Percentiles rank a stretch among this genome's conserved stretches.
phyloP scores from a whole-genome alignment of 2,797 vertebrate species.

The Mormyrus proboscirostris region DNA sequence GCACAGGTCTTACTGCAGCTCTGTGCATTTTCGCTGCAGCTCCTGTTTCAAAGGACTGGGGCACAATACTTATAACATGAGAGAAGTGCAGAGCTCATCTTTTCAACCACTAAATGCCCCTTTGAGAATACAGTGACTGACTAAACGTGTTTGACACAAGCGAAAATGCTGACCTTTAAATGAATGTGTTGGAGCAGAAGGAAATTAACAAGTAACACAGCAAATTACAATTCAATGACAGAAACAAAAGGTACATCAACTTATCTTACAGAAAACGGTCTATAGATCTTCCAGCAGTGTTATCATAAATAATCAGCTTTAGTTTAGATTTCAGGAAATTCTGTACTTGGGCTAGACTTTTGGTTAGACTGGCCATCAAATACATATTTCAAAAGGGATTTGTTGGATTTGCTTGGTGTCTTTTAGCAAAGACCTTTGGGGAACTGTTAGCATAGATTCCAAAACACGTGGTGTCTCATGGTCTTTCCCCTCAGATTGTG shows the following conservation, averaged over 20 bases:
- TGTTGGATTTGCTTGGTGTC: neutral
- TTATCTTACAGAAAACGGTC: neutral
- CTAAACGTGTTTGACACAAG: neutral
- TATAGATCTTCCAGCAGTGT: neutral
- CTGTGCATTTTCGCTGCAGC: neutral
- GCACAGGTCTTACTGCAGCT: neutral
- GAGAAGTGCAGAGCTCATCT: neutral
- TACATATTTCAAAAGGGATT: neutral
- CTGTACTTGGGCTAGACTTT: neutral
- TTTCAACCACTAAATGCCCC: neutral
- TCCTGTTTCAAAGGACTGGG: neutral
- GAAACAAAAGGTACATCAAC: neutral
- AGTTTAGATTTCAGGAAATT: neutral
- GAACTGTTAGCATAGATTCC: neutral
- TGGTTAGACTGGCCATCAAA: neutral
- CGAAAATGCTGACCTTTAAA: neutral
- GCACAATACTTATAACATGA: neutral
- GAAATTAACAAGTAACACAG: neutral
- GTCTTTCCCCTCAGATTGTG: neutral
- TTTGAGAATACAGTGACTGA: neutral
- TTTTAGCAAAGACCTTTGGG: neutral
- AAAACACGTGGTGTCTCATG: neutral
- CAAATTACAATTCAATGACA: neutral
- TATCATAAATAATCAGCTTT: neutral
- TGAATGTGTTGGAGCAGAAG: neutral